Evolutionary conservation across 2,113 vertebrate genomes (phyloP).

Genomic region (Turnix velox): DNA sequence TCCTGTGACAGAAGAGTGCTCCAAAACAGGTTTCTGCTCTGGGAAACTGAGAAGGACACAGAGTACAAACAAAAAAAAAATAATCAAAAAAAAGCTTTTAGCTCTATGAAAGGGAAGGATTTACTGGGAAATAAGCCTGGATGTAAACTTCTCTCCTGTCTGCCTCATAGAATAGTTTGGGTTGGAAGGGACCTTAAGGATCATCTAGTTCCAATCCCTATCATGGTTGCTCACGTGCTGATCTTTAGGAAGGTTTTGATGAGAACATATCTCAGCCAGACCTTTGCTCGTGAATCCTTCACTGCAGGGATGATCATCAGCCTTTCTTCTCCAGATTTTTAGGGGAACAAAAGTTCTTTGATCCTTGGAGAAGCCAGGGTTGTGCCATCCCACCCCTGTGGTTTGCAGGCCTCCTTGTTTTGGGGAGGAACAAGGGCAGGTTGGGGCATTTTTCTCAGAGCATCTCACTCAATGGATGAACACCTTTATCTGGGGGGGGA

Average conservation of each 20-base stretch:
- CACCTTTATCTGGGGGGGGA: not conserved
- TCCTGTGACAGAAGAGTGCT: not conserved
- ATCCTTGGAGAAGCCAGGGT: not conserved
- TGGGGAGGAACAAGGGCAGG: not conserved
- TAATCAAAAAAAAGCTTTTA: not conserved
- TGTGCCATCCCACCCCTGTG: not conserved
- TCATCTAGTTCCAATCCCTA: too few relatives aligned
- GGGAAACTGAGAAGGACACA: not conserved
- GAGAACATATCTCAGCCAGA: not conserved
- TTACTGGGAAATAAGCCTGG: not conserved
- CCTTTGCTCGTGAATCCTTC: not conserved
- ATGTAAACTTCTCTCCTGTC: not conserved
- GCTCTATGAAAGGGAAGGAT: not conserved
- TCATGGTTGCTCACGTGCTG: not conserved
- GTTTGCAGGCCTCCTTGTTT: accelerated
- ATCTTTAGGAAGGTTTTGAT: not conserved
- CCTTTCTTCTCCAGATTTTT: not conserved
- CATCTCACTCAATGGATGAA: not conserved
- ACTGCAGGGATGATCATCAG: not conserved
- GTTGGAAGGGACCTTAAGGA: too few relatives aligned
- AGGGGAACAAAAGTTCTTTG: not conserved
- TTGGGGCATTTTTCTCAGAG: not conserved
- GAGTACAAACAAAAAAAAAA: not conserved
- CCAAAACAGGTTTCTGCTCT: not conserved
- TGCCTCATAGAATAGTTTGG: too few relatives aligned